These are phyloP conservation scores for Hafferia zeledoni DNA, from an alignment of 2,797 vertebrate species.

Conservation along the genomic window DNA sequence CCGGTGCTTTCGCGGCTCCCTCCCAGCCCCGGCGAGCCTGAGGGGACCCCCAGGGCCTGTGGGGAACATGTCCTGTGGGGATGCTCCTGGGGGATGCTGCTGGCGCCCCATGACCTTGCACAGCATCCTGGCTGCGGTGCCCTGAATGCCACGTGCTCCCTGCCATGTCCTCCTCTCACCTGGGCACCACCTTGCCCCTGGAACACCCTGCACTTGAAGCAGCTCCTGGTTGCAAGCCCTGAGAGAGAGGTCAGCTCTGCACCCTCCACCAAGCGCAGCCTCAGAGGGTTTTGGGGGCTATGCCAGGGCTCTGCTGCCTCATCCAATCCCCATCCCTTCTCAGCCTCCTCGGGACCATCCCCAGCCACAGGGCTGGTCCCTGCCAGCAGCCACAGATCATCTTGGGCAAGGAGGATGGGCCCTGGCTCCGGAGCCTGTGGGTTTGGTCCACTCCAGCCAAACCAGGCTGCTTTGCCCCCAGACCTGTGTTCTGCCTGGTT, in stretches of 20 bases:
- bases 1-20: not conserved
- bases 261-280: not conserved
- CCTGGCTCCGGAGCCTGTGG: accelerated
- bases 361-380: not conserved
- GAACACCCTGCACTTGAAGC: accelerated
- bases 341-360: not conserved
- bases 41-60: not conserved
- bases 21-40: not conserved
- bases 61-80: not conserved
- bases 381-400: not conserved
- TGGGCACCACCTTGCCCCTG: accelerated
- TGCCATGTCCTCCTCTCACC: not conserved
- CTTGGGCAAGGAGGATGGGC: accelerated
- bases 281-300: not conserved
- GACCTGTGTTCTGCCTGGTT: not conserved
- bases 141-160: not conserved
- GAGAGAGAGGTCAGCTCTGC: not conserved
- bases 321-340: not conserved
- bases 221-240: not conserved
- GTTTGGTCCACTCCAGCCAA: accelerated
- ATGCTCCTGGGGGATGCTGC: accelerated
- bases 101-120: not conserved
- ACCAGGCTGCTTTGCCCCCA: not conserved
- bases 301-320: not conserved
- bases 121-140: not conserved